Evolutionary conservation across 2,797 vertebrate genomes (phyloP).

Genomic region (Furcifer pardalis): DNA sequence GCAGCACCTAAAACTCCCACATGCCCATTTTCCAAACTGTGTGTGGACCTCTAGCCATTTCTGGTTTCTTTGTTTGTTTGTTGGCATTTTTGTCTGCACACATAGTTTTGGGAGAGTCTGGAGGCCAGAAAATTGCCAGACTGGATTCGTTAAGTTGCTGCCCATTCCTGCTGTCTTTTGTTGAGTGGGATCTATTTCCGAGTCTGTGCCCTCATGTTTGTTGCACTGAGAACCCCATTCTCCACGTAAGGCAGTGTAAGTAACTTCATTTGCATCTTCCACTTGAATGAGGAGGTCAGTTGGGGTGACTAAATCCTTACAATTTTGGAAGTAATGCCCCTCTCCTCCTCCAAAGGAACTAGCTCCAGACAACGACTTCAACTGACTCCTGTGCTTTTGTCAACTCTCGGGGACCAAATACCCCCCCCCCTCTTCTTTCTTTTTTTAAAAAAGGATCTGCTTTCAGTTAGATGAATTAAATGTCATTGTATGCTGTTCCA

Average conservation of each 20-base stretch:
- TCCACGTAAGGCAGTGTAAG: background rate
- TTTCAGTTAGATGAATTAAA: constrained; percentile 78
- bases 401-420: constrained; percentile 41
- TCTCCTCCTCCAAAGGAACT: constrained; percentile 8
- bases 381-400: constrained; percentile 28
- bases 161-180: background rate
- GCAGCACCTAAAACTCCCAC: too few species aligned
- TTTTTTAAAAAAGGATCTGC: constrained; percentile 68
- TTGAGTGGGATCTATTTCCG: background rate
- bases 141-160: background rate
- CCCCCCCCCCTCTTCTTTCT: constrained; percentile 23
- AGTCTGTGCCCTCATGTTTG: background rate
- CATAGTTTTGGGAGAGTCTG: too few species aligned
- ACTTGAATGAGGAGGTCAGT: background rate
- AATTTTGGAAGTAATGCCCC: background rate
- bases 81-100: too few species aligned
- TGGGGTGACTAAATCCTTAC: background rate
- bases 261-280: background rate
- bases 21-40: too few species aligned
- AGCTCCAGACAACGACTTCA: constrained; percentile 24
- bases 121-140: too few species aligned
- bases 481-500: constrained; percentile 73
- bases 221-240: background rate
- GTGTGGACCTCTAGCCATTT: too few species aligned
- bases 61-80: too few species aligned